Percentiles rank a stretch among this genome's conserved stretches.
Conservation (phyloP, 2,113 vertebrate species). For the Chaetops frenatus region DNA sequence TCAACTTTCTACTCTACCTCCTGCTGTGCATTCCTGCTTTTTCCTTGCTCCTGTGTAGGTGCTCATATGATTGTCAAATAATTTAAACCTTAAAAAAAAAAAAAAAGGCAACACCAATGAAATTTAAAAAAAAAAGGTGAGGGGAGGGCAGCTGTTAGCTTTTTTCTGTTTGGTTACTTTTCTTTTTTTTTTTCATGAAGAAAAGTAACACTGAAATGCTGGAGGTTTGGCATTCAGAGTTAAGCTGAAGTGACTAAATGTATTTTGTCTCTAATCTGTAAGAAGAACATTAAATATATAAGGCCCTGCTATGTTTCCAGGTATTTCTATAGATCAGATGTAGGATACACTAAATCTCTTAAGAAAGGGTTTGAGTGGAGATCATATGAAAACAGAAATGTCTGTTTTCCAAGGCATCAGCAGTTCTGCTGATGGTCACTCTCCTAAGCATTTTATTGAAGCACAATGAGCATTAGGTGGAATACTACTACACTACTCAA, state of each 20-base stretch:
- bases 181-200: not conserved
- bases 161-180: not conserved
- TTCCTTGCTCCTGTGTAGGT: not conserved
- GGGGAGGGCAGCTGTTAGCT: fast-evolving
- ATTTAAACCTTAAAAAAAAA: not conserved
- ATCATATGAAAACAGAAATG: not conserved
- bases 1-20: not conserved
- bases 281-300: not conserved
- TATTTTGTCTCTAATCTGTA: not conserved
- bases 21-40: not conserved
- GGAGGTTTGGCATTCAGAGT: not conserved
- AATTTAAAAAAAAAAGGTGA: fast-evolving
- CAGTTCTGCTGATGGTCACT: not conserved
- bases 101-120: not conserved
- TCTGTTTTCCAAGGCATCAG: not conserved
- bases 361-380: not conserved
- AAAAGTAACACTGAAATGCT: not conserved
- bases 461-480: not conserved
- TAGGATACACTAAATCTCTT: not conserved
- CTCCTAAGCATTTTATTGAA: not conserved
- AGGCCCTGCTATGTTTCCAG: not conserved
- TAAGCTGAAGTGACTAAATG: not conserved
- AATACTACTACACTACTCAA: not conserved
- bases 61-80: not conserved
- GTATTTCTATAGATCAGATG: not conserved